Evolutionary conservation across 2,113 vertebrate genomes (phyloP).

Genomic region (Electrona antarctica): DNA sequence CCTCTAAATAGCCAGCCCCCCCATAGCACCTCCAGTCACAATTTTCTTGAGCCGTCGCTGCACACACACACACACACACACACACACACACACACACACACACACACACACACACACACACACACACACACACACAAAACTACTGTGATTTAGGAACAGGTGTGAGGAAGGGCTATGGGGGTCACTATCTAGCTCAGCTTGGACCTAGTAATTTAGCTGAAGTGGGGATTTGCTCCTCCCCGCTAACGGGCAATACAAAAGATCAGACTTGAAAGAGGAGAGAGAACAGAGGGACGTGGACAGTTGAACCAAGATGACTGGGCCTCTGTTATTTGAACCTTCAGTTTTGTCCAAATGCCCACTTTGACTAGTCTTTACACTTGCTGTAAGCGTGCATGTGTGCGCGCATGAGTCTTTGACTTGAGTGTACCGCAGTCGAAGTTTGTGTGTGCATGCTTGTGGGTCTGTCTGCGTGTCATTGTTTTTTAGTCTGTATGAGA

Average conservation of each 20-base stretch:
- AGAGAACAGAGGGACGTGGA: constrained; percentile 72
- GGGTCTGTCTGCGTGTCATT: constrained; percentile 48
- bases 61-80: too few species aligned
- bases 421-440: neutral
- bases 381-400: constrained; percentile 55
- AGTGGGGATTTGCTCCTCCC: constrained; percentile 74
- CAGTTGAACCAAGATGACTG: constrained; percentile 79
- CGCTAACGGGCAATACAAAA: constrained; percentile 73
- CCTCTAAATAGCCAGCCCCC: too few species aligned
- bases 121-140: constrained; percentile 33
- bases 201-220: constrained; percentile 81
- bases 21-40: too few species aligned
- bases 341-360: constrained; percentile 74
- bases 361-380: constrained; percentile 76
- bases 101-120: constrained; percentile 16
- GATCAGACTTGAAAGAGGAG: constrained; percentile 71
- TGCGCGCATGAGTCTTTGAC: neutral
- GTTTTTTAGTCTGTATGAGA: constrained; percentile 48
- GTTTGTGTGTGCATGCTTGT: constrained; percentile 61
- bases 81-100: constrained; percentile 1
- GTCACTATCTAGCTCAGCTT: constrained; percentile 78
- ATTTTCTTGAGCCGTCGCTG: too few species aligned
- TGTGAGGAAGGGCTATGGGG: constrained; percentile 75
- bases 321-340: constrained; percentile 57
- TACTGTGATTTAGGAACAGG: constrained; percentile 69